Conservation (phyloP, 2,888 invertebrate species). For the Cybosia mesomella region DNA sequence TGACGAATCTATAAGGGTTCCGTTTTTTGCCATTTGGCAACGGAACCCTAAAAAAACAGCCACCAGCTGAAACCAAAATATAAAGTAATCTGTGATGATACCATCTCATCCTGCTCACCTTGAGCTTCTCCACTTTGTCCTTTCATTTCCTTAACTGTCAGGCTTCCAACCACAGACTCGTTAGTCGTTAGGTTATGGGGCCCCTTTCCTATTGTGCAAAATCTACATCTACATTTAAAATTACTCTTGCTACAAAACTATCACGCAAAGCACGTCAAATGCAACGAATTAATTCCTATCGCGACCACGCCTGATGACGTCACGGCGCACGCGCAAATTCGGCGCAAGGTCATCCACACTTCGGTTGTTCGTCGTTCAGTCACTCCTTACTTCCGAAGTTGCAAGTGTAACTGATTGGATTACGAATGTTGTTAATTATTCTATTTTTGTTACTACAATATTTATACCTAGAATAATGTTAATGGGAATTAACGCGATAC, state of each 20-base stretch:
- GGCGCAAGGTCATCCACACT: conserved; percentile 51
- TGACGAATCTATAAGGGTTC: too few relatives aligned
- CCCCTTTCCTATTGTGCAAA: too few relatives aligned
- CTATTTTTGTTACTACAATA: conserved; percentile 1
- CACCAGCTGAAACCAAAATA: too few relatives aligned
- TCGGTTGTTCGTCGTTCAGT: background rate
- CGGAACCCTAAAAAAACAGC: too few relatives aligned
- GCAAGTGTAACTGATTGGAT: conserved; percentile 9
- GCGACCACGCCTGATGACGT: conserved; percentile 50
- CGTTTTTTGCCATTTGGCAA: too few relatives aligned
- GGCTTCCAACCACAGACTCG: too few relatives aligned
- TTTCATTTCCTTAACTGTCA: too few relatives aligned
- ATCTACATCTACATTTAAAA: background rate
- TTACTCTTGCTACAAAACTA: background rate
- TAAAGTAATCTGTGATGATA: too few relatives aligned
- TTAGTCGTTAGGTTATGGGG: too few relatives aligned
- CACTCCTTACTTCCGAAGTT: conserved; percentile 8
- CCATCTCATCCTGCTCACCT: too few relatives aligned
- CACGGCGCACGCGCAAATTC: conserved; percentile 52
- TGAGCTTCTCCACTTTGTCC: too few relatives aligned
- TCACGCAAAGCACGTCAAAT: conserved; percentile 3
- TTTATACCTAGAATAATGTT: background rate
- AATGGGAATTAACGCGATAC: background rate
- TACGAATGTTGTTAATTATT: conserved; percentile 10
- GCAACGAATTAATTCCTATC: conserved; percentile 11